A percentile compares a stretch with the other conserved stretches of the same genome.
phyloP scores from a whole-genome alignment of 2,888 invertebrate genomes.

The Zootermopsis nevadensis region DNA sequence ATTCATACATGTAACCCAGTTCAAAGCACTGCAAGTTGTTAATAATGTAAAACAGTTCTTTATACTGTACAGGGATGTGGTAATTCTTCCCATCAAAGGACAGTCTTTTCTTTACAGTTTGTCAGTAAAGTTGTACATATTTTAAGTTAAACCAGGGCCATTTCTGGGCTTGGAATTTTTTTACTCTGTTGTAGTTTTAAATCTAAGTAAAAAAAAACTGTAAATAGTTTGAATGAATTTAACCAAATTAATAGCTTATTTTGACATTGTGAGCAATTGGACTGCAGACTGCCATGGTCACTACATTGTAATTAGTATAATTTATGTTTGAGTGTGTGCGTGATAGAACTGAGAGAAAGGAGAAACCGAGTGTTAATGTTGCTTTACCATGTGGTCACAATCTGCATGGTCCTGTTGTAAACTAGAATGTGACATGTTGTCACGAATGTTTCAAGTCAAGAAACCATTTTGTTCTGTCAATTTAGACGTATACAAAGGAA shows the following conservation, averaged over 20 bases:
- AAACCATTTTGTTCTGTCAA: slow-evolving; percentile 44
- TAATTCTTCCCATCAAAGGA: slow-evolving; percentile 19
- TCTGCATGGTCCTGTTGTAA: slow-evolving; percentile 21
- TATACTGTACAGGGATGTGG: background rate
- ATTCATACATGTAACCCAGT: slow-evolving; percentile 1
- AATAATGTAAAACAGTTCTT: slow-evolving; percentile 1
- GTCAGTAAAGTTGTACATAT: slow-evolving; percentile 6
- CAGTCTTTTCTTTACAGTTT: slow-evolving; percentile 25
- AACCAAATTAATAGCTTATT: slow-evolving; percentile 32
- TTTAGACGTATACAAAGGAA: slow-evolving; percentile 52
- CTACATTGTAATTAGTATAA: slow-evolving; percentile 31
- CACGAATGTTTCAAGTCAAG: slow-evolving; percentile 40
- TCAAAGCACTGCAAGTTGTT: background rate
- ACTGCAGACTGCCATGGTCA: slow-evolving; percentile 18
- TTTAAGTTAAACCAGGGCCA: slow-evolving; percentile 25
- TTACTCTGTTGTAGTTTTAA: slow-evolving; percentile 35
- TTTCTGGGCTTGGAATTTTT: slow-evolving; percentile 17
- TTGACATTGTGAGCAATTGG: slow-evolving; percentile 28
- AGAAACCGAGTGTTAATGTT: background rate
- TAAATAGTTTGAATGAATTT: slow-evolving; percentile 28
- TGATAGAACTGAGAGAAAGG: background rate
- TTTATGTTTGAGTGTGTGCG: slow-evolving; percentile 25
- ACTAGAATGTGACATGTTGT: slow-evolving; percentile 52
- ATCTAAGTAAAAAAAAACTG: slow-evolving; percentile 6
- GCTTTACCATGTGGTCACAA: slow-evolving; percentile 26